These are phyloP conservation scores for Ormia ochracea DNA, from an alignment of 2,888 invertebrate species.

Conservation along the genomic window DNA sequence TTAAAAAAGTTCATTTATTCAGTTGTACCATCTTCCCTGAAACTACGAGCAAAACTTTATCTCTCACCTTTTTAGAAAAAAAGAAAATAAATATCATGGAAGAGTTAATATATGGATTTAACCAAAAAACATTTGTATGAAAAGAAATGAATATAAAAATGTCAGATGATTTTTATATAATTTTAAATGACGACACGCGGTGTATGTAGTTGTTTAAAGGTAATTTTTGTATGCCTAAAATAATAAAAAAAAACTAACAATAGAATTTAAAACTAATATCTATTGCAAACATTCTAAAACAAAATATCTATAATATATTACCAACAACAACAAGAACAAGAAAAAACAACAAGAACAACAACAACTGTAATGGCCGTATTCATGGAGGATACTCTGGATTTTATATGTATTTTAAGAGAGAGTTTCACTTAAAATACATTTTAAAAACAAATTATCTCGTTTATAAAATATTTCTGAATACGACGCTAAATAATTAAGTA, in stretches of 20 bases:
- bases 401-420: too few relatives aligned
- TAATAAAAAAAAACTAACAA: neutral
- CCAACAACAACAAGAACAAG: slow-evolving; percentile 6
- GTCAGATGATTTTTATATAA: neutral
- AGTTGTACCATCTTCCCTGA: neutral
- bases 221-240: slow-evolving; percentile 3
- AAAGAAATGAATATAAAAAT: slow-evolving; percentile 16
- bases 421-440: too few relatives aligned
- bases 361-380: too few relatives aligned
- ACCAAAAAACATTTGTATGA: neutral
- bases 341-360: too few relatives aligned
- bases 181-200: neutral
- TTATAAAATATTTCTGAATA: too few relatives aligned
- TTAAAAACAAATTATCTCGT: too few relatives aligned
- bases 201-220: neutral
- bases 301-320: slow-evolving; percentile 4
- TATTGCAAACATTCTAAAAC: slow-evolving; percentile 28
- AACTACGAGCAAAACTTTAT: neutral
- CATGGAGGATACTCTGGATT: too few relatives aligned
- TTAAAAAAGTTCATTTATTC: too few relatives aligned
- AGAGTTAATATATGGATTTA: neutral
- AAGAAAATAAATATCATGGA: neutral
- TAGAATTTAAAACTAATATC: neutral
- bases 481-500: slow-evolving; percentile 18
- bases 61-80: neutral